Evolutionary conservation across 92 coral and sea anemone genomes (phyloP).

Genomic region (Nematostella vectensis): DNA sequence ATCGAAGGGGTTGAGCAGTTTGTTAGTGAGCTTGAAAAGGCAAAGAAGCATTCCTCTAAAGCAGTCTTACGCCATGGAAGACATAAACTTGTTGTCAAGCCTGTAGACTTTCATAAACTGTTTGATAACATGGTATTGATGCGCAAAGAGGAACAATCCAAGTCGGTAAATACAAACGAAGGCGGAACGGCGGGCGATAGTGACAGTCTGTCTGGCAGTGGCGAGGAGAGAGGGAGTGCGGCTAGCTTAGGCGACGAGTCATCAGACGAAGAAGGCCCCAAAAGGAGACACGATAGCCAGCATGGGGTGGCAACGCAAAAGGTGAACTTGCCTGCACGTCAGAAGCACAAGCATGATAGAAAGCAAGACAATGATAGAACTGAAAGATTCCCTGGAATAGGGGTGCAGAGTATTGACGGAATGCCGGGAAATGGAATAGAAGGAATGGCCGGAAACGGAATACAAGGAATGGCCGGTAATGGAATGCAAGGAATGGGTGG

Average conservation of each 20-base stretch:
- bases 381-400: slow-evolving; percentile 25
- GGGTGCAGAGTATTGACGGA: neutral
- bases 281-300: too few species aligned
- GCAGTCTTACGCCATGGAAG: neutral
- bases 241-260: too few species aligned
- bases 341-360: too few species aligned
- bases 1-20: neutral
- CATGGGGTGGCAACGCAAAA: too few species aligned
- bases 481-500: slow-evolving; percentile 2
- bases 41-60: neutral
- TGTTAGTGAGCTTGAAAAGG: too few species aligned
- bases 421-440: slow-evolving; percentile 3
- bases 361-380: slow-evolving; percentile 17
- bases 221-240: slow-evolving; percentile 1
- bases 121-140: slow-evolving; percentile 2
- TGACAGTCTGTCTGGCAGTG: neutral
- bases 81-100: slow-evolving; percentile 1
- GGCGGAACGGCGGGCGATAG: slow-evolving; percentile 1
- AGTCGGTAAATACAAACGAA: neutral
- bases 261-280: too few species aligned
- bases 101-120: slow-evolving; percentile 12
- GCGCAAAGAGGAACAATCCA: neutral
- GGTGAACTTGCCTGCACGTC: too few species aligned
- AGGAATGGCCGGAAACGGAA: slow-evolving; percentile 3
- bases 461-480: slow-evolving; percentile 4